Conservation (phyloP, 2,888 invertebrate genomes). For the Acanthacorydalis orientalis region DNA sequence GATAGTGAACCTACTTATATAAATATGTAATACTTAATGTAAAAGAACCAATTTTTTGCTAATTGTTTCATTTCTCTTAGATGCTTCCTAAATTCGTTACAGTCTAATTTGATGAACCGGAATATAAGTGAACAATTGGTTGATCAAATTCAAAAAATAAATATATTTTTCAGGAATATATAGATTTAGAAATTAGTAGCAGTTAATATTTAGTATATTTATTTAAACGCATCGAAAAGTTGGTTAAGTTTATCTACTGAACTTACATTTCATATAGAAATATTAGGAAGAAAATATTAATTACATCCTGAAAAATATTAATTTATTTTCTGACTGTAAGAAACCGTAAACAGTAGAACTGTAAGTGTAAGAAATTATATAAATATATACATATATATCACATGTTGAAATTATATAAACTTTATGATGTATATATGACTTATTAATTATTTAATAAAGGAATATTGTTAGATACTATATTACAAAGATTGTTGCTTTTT, state of each 20-base stretch:
- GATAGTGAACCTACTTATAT: not conserved
- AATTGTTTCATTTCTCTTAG: not conserved
- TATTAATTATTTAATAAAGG: constrained; percentile 6
- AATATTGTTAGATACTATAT: constrained; percentile 6
- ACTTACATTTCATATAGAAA: not conserved
- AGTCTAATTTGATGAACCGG: not conserved
- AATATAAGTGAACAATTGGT: too few relatives aligned
- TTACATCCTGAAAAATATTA: not conserved
- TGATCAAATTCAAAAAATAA: too few relatives aligned
- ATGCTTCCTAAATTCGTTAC: constrained; percentile 2
- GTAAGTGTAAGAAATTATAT: not conserved
- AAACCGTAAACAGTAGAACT: not conserved
- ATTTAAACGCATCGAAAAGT: too few relatives aligned
- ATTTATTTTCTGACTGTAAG: not conserved
- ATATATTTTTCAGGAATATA: too few relatives aligned
- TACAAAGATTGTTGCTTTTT: not conserved
- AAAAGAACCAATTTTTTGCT: constrained; percentile 3
- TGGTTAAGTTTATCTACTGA: too few relatives aligned
- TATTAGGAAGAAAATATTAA: not conserved
- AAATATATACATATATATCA: constrained; percentile 1
- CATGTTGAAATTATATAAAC: constrained; percentile 2
- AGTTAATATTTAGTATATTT: too few relatives aligned
- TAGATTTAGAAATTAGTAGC: too few relatives aligned
- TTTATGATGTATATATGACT: constrained; percentile 2
- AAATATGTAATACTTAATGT: constrained; percentile 1